Percentiles rank a stretch among this genome's conserved stretches.
Conservation (phyloP, 2,797 vertebrate genomes). For the Clamator glandarius region DNA sequence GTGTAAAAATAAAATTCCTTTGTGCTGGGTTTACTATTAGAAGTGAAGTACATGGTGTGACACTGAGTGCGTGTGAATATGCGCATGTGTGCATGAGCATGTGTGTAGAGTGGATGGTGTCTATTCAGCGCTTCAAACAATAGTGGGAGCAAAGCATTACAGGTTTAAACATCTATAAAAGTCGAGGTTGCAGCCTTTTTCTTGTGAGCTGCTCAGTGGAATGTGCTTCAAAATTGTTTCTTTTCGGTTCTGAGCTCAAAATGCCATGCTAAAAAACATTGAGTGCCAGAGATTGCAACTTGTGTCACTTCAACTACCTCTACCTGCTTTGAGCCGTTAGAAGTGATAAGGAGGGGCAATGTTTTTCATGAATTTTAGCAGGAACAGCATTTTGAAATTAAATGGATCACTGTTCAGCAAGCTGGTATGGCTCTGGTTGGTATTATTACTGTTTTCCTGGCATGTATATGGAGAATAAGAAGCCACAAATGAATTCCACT, state of each 20-base stretch:
- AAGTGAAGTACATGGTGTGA: slow-evolving; percentile 45
- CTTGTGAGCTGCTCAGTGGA: neutral
- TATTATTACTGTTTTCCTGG: slow-evolving; percentile 43
- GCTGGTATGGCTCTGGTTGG: neutral
- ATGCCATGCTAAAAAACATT: neutral
- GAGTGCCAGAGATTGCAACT: neutral
- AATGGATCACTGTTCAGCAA: slow-evolving; percentile 1
- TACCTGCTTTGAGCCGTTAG: slow-evolving; percentile 6
- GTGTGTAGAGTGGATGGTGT: neutral
- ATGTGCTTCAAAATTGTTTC: neutral
- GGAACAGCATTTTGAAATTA: slow-evolving; percentile 10
- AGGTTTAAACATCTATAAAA: slow-evolving; percentile 17
- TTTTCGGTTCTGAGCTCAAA: slow-evolving; percentile 4
- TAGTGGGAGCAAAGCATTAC: slow-evolving; percentile 42
- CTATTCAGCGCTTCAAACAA: slow-evolving; percentile 41
- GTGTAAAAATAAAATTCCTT: slow-evolving; percentile 63
- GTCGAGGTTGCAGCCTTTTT: neutral
- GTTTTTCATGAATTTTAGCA: slow-evolving; percentile 13
- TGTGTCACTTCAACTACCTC: neutral
- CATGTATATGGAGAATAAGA: slow-evolving; percentile 25
- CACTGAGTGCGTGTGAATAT: neutral
- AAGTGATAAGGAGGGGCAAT: neutral
- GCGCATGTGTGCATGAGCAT: neutral
- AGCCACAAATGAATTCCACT: slow-evolving; percentile 42
- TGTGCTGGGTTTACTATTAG: slow-evolving; percentile 54